Percentiles rank a stretch among this genome's conserved stretches.
Evolutionary conservation across 2,113 vertebrate species (phyloP).

Genomic region (Lathamus discolor): DNA sequence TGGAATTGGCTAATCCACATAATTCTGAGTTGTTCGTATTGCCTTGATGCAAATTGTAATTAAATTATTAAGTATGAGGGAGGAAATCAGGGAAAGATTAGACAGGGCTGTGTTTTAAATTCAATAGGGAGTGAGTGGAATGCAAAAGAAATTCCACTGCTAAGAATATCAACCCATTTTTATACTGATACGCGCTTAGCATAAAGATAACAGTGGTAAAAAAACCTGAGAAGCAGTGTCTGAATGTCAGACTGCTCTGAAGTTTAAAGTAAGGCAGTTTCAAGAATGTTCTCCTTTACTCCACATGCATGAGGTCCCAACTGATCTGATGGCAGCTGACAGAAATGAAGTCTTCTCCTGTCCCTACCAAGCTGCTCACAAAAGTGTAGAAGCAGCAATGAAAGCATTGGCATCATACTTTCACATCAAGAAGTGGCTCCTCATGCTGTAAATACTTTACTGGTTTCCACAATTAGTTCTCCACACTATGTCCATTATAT

Average conservation of each 20-base stretch:
- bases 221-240: background rate
- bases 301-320: accelerated
- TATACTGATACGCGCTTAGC: background rate
- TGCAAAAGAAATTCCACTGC: background rate
- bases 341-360: background rate
- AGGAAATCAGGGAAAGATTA: background rate
- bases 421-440: background rate
- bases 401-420: background rate
- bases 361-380: background rate
- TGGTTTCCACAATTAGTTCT: background rate
- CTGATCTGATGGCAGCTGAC: accelerated
- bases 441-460: background rate
- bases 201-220: background rate
- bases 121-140: background rate
- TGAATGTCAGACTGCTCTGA: background rate
- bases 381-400: background rate
- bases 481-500: background rate
- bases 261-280: background rate
- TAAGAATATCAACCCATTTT: background rate
- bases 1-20: accelerated
- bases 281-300: background rate
- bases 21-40: background rate
- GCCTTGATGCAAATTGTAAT: background rate
- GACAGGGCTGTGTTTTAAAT: background rate
- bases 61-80: background rate